Evolutionary conservation across 2,888 invertebrate genomes (phyloP).

Genomic region (Falcaria lacertinaria): DNA sequence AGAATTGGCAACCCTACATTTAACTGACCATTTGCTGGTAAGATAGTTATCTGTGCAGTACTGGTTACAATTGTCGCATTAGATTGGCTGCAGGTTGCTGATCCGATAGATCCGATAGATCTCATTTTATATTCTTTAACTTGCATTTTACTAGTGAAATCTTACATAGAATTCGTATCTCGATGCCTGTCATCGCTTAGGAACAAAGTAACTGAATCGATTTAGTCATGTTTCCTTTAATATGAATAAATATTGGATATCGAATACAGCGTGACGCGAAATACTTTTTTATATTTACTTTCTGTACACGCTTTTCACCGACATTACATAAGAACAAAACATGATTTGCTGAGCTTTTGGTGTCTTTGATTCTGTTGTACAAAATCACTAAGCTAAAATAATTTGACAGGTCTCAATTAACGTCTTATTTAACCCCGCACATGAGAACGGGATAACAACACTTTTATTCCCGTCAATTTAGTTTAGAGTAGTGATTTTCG

Average conservation of each 20-base stretch:
- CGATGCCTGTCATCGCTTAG: not conserved
- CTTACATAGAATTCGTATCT: not conserved
- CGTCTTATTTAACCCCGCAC: too few species aligned
- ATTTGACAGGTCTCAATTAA: too few species aligned
- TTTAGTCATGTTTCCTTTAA: not conserved
- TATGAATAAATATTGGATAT: not conserved
- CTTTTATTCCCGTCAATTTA: too few species aligned
- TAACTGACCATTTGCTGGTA: not conserved
- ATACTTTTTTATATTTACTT: too few species aligned
- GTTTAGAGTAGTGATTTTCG: too few species aligned
- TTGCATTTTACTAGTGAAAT: not conserved
- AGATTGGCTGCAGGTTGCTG: not conserved
- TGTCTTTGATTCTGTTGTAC: too few species aligned
- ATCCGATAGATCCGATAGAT: not conserved
- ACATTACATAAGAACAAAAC: too few species aligned
- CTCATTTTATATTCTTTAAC: not conserved
- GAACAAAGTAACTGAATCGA: not conserved
- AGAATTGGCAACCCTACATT: not conserved
- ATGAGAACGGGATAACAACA: too few species aligned
- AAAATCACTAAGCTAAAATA: too few species aligned
- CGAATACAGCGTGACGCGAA: not conserved
- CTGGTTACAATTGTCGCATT: not conserved
- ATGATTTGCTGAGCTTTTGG: too few species aligned
- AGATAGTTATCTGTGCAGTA: not conserved
- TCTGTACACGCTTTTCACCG: too few species aligned